Evolutionary conservation across 1,140 invertebrate species (phyloP).

Genomic region (Drosophila sproati): DNA sequence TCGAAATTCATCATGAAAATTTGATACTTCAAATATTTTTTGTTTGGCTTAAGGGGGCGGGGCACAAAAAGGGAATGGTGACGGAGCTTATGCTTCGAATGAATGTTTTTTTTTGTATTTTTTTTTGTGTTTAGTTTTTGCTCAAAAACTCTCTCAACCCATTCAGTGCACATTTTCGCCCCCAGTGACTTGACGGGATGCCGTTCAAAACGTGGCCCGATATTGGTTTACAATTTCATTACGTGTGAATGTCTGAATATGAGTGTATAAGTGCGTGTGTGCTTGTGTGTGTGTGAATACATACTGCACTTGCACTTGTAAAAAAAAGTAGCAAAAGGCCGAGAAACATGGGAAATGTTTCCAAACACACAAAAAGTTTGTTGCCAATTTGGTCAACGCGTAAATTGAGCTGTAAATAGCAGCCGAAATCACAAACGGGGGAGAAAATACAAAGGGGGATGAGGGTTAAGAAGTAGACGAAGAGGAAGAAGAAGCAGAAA

Average conservation of each 20-base stretch:
- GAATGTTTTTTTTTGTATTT: background rate
- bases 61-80: background rate
- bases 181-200: background rate
- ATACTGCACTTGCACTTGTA: constrained; percentile 15
- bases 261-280: constrained; percentile 3
- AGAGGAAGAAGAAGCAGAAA: background rate
- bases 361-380: background rate
- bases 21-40: constrained; percentile 31
- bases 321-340: constrained; percentile 20
- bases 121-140: constrained; percentile 3
- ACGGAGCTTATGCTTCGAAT: constrained; percentile 20
- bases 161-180: constrained; percentile 24
- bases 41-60: background rate
- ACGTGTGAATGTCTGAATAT: constrained; percentile 7
- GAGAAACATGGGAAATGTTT: background rate
- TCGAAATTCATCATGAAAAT: constrained; percentile 23
- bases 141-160: constrained; percentile 22
- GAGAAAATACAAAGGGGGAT: background rate
- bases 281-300: constrained; percentile 1
- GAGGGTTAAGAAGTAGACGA: background rate
- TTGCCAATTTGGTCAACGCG: constrained; percentile 29
- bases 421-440: background rate
- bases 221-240: constrained; percentile 65
- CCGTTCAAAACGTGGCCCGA: constrained; percentile 59
- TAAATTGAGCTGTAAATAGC: constrained; percentile 8